These are phyloP conservation scores for Tetropium fuscum DNA, from an alignment of 2,888 invertebrate genomes.

Conservation along the genomic window DNA sequence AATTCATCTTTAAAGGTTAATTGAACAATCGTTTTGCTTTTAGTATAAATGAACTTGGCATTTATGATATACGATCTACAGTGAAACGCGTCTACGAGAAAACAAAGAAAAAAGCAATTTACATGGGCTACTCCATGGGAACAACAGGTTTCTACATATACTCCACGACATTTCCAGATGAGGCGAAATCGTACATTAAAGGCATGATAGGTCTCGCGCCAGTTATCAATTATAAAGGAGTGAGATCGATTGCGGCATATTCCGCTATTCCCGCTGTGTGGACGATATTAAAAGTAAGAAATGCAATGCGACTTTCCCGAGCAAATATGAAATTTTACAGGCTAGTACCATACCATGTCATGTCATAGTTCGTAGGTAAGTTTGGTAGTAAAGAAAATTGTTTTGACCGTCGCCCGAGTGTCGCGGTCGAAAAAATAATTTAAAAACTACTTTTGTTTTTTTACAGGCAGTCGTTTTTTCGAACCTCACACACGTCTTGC, in stretches of 20 bases:
- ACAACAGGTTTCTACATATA: conserved; percentile 37
- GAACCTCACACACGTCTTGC: too few relatives aligned
- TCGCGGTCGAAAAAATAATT: too few relatives aligned
- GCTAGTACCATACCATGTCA: too few relatives aligned
- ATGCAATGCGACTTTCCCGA: background rate
- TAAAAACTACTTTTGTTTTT: too few relatives aligned
- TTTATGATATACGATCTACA: conserved; percentile 40
- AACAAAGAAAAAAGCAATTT: conserved; percentile 38
- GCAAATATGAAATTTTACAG: too few relatives aligned
- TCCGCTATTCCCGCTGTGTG: conserved; percentile 12
- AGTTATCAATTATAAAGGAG: conserved; percentile 31
- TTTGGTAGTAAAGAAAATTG: too few relatives aligned
- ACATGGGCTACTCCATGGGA: conserved; percentile 42
- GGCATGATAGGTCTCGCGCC: conserved; percentile 40
- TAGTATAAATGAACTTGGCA: conserved; percentile 41
- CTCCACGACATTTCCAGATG: conserved; percentile 33
- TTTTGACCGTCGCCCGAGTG: too few relatives aligned
- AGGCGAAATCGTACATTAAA: conserved; percentile 32
- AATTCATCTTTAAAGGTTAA: too few relatives aligned
- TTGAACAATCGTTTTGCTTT: conserved; percentile 20
- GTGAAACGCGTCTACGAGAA: conserved; percentile 28
- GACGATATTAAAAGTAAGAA: conserved; percentile 33
- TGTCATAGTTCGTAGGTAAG: too few relatives aligned
- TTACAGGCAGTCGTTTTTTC: too few relatives aligned
- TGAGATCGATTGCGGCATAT: conserved; percentile 18